Percentiles rank a stretch among this genome's conserved stretches.
These are phyloP conservation scores for Peribatodes rhomboidaria DNA, from an alignment of 2,888 invertebrate genomes.

Conservation along the genomic window DNA sequence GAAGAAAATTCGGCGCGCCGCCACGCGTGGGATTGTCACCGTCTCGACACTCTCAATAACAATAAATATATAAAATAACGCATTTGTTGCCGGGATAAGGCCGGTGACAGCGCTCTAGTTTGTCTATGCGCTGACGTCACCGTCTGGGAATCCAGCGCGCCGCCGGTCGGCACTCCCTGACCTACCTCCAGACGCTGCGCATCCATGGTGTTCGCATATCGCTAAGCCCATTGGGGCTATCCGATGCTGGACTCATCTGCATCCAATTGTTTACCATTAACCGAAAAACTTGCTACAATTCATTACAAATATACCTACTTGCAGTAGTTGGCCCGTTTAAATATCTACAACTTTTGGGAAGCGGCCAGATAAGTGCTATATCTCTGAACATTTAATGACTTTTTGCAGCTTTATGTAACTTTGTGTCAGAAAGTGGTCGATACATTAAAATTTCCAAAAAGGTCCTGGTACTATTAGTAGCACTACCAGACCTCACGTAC, in stretches of 20 bases:
- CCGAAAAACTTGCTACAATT: conserved; percentile 28
- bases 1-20: conserved; percentile 69
- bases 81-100: conserved; percentile 79
- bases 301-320: conserved; percentile 32
- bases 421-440: not conserved
- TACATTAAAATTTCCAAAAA: not conserved
- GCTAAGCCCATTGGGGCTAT: conserved; percentile 37
- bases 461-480: not conserved
- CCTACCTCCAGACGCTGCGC: conserved; percentile 77
- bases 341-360: conserved; percentile 40
- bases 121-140: conserved; percentile 83
- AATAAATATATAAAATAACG: conserved; percentile 84
- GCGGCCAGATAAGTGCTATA: conserved; percentile 38
- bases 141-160: conserved; percentile 83
- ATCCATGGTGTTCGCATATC: conserved; percentile 50
- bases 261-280: conserved; percentile 36
- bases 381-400: not conserved
- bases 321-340: conserved; percentile 19
- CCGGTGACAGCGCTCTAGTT: conserved; percentile 82
- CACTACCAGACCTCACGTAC: not conserved
- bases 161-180: conserved; percentile 74
- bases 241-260: conserved; percentile 26
- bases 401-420: not conserved
- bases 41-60: conserved; percentile 83
- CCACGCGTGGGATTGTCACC: conserved; percentile 80